A percentile compares a stretch with the other conserved stretches of the same genome.
phyloP scores from a whole-genome alignment of 2,797 vertebrate genomes.

The Potorous gilbertii region DNA sequence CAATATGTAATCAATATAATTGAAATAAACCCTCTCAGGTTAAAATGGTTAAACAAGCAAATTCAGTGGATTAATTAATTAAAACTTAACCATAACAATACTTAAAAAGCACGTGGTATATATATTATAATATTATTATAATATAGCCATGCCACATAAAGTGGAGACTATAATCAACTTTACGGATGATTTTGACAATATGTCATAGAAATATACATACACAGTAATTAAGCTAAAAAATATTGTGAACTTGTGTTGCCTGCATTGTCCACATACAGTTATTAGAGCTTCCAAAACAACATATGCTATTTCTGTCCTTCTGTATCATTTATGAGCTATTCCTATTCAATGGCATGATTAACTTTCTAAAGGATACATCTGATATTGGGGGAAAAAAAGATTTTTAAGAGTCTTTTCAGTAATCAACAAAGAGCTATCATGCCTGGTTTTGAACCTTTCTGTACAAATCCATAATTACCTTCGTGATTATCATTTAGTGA shows the following conservation, averaged over 20 bases:
- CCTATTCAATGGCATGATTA: neutral
- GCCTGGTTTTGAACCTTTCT: neutral
- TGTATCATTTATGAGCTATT: neutral
- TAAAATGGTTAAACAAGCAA: conserved; percentile 20
- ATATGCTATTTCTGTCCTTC: neutral
- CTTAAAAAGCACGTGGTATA: conserved; percentile 22
- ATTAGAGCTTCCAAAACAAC: neutral
- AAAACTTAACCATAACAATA: neutral
- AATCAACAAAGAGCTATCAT: neutral
- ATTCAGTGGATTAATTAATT: neutral
- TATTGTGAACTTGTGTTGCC: neutral
- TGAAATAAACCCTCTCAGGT: too few species aligned
- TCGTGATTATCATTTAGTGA: neutral
- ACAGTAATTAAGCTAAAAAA: neutral
- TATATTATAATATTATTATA: too few species aligned
- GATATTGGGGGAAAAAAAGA: neutral
- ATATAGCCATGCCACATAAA: neutral
- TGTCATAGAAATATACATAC: neutral
- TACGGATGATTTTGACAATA: neutral
- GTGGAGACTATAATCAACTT: neutral
- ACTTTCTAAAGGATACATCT: neutral
- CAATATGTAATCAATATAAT: neutral
- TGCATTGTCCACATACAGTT: neutral
- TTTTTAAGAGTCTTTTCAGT: neutral
- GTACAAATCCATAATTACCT: neutral